A percentile compares a stretch with the other conserved stretches of the same genome.
Evolutionary conservation across 2,113 vertebrate genomes (phyloP).

Genomic region (Lasiurus cinereus): DNA sequence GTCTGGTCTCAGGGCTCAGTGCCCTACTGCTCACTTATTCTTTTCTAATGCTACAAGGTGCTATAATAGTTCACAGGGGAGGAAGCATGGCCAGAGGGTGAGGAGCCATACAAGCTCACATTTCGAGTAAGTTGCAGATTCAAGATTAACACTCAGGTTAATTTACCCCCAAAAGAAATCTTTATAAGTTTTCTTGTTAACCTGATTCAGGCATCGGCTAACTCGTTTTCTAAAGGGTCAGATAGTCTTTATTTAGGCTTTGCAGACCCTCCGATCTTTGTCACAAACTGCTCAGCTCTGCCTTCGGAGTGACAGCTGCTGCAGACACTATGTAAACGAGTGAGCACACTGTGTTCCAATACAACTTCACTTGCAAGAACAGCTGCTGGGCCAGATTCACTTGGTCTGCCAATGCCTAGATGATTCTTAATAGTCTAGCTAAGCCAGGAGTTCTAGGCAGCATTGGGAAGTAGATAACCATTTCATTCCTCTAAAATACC

Average conservation of each 20-base stretch:
- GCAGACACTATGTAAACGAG: accelerated
- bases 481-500: neutral
- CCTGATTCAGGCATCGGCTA: neutral
- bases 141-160: constrained; percentile 11
- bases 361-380: neutral
- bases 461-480: neutral
- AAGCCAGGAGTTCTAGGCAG: neutral
- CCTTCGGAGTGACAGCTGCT: neutral
- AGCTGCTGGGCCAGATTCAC: neutral
- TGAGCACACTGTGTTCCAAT: neutral
- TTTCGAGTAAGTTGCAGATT: neutral
- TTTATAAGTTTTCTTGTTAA: neutral
- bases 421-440: neutral
- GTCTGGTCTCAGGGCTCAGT: neutral
- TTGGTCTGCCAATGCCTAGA: no score
- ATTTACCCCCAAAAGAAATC: neutral
- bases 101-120: neutral
- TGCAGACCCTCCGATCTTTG: neutral
- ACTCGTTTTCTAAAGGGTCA: neutral
- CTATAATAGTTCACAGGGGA: neutral
- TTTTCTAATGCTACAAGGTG: neutral
- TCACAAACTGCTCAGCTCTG: neutral
- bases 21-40: neutral
- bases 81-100: neutral
- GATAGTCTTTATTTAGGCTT: neutral